These are phyloP conservation scores for Zophobas morio DNA, from an alignment of 1,140 invertebrate genomes.

Conservation along the genomic window DNA sequence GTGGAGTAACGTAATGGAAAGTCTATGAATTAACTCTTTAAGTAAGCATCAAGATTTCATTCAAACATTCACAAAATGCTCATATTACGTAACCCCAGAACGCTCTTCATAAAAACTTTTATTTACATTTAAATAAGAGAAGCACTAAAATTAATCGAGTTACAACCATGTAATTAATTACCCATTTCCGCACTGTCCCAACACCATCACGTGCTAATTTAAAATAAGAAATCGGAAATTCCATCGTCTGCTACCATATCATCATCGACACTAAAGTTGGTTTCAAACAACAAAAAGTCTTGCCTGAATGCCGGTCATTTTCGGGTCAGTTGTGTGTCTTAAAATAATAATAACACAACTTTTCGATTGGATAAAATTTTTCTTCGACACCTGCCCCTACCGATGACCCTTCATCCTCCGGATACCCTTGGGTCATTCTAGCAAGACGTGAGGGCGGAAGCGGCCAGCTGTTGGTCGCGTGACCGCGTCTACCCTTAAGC, in stretches of 20 bases:
- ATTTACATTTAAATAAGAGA: not conserved
- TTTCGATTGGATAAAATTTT: not conserved
- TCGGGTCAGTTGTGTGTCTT: not conserved
- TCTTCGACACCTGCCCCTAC: slow-evolving; percentile 5
- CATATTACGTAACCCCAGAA: slow-evolving; percentile 10
- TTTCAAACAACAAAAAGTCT: not conserved
- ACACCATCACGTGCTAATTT: not conserved
- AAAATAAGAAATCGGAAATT: too few relatives aligned
- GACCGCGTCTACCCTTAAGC: slow-evolving; percentile 14
- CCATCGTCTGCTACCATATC: too few relatives aligned
- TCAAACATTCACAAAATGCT: slow-evolving; percentile 16
- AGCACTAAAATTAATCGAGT: slow-evolving; percentile 6
- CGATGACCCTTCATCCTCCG: not conserved
- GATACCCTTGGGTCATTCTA: slow-evolving; percentile 9
- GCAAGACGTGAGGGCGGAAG: slow-evolving; percentile 26
- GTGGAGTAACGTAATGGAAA: slow-evolving; percentile 16
- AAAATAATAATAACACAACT: too few relatives aligned
- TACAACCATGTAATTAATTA: slow-evolving; percentile 18
- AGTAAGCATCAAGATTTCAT: slow-evolving; percentile 17
- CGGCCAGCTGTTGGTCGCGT: slow-evolving; percentile 28
- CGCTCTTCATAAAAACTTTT: slow-evolving; percentile 15
- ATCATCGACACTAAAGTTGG: too few relatives aligned
- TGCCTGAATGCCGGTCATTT: not conserved
- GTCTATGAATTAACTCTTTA: slow-evolving; percentile 34
- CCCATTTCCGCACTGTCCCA: slow-evolving; percentile 13